Evolutionary conservation across 1,140 invertebrate species (phyloP).

Genomic region (Hirudo medicinalis): DNA sequence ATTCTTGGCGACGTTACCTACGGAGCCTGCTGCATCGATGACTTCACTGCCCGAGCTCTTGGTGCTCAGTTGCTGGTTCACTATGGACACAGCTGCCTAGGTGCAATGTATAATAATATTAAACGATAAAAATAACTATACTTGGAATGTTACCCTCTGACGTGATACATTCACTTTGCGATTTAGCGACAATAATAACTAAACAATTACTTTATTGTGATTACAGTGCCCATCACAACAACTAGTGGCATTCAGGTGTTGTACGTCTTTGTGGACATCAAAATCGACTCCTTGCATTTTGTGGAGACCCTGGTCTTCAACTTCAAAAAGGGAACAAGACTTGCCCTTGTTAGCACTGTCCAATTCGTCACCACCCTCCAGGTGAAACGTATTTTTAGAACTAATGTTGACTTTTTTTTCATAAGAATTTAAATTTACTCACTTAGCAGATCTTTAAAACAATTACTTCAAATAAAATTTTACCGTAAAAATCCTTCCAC

Average conservation of each 20-base stretch:
- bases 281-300: conserved; percentile 80
- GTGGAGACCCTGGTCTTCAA: conserved; percentile 75
- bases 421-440: too few species aligned
- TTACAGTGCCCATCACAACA: conserved; percentile 69
- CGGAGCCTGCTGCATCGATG: conserved; percentile 98
- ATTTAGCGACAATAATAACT: conserved; percentile 7
- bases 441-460: too few species aligned
- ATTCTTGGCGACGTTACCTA: conserved; percentile 99
- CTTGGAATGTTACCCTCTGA: neutral
- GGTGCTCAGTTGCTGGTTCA: conserved; percentile 86
- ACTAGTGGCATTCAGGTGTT: conserved; percentile 77
- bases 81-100: conserved; percentile 94
- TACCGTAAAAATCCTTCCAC: too few species aligned
- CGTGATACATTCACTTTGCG: neutral
- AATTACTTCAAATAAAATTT: too few species aligned
- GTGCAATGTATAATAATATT: conserved; percentile 25
- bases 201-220: conserved; percentile 1
- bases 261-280: conserved; percentile 84
- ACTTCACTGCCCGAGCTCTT: conserved; percentile 77
- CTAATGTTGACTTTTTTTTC: neutral
- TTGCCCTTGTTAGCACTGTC: conserved; percentile 80
- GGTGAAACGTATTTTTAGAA: conserved; percentile 30
- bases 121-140: neutral
- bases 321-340: conserved; percentile 43
- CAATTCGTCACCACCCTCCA: conserved; percentile 91